phyloP scores from a whole-genome alignment of 2,888 invertebrate genomes.

The Ganaspis brasiliensis region DNA sequence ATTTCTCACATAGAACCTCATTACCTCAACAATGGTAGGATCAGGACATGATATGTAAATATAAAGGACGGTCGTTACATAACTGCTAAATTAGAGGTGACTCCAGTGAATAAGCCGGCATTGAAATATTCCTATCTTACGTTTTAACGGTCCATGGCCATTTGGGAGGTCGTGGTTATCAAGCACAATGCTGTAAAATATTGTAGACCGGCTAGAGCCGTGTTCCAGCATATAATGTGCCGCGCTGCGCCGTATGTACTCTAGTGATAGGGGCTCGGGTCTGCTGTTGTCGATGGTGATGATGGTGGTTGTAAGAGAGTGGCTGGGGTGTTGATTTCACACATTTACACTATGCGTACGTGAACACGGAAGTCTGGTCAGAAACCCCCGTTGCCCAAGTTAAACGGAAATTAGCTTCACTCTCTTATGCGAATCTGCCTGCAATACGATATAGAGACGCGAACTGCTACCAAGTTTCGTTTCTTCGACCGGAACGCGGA shows the following conservation, averaged over 20 bases:
- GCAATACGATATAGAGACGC: slow-evolving; percentile 45
- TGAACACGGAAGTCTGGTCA: slow-evolving; percentile 48
- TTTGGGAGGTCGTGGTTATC: slow-evolving; percentile 62
- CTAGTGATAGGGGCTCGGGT: slow-evolving; percentile 52
- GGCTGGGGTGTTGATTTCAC: neutral
- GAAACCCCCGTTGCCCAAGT: slow-evolving; percentile 46
- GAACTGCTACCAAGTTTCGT: slow-evolving; percentile 41
- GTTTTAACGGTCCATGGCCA: slow-evolving; percentile 58
- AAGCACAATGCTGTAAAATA: slow-evolving; percentile 63
- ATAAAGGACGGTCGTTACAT: slow-evolving; percentile 29
- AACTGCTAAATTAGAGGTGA: slow-evolving; percentile 22
- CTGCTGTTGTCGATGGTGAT: slow-evolving; percentile 45
- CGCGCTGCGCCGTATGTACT: slow-evolving; percentile 45
- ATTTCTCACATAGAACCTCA: neutral
- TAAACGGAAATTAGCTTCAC: slow-evolving; percentile 50
- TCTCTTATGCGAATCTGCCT: slow-evolving; percentile 37
- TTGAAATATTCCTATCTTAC: slow-evolving; percentile 62
- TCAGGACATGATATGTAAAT: slow-evolving; percentile 32
- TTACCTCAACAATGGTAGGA: slow-evolving; percentile 9
- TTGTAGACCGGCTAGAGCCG: slow-evolving; percentile 54
- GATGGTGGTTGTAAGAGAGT: slow-evolving; percentile 17
- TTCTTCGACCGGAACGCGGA: slow-evolving; percentile 53
- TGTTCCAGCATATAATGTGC: slow-evolving; percentile 54
- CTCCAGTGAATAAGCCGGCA: slow-evolving; percentile 32
- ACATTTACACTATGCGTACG: slow-evolving; percentile 12